Conservation (phyloP, 2,113 vertebrate genomes). For the Tapirus terrestris region DNA sequence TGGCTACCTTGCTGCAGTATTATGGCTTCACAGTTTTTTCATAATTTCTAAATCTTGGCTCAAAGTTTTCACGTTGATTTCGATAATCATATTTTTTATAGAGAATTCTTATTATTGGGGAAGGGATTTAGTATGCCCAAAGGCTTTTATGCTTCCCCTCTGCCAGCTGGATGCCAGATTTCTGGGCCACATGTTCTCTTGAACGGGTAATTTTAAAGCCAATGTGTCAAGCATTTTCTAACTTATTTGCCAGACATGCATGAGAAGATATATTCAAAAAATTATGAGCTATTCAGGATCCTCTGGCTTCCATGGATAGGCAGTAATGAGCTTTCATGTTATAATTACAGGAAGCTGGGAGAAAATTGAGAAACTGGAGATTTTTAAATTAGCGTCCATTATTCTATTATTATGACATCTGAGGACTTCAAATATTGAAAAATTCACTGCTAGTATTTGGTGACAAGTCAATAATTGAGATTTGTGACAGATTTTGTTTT, state of each 20-base stretch:
- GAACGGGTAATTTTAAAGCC: conserved; percentile 51
- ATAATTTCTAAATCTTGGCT: conserved; percentile 52
- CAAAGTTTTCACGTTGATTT: conserved; percentile 63
- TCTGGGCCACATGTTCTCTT: conserved; percentile 59
- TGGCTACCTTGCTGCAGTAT: not conserved
- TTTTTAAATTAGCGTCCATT: conserved; percentile 39
- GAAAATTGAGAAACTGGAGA: conserved; percentile 61
- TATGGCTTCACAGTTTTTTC: not conserved
- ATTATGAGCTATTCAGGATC: conserved; percentile 61
- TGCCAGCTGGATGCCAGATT: conserved; percentile 56
- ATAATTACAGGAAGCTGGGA: conserved; percentile 54
- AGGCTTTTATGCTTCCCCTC: conserved; percentile 45
- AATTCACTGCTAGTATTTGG: conserved; percentile 65
- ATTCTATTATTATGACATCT: conserved; percentile 52
- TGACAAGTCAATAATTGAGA: conserved; percentile 50
- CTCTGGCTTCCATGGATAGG: not conserved
- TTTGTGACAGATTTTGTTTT: conserved; percentile 39
- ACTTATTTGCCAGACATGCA: conserved; percentile 41
- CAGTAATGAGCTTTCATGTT: conserved; percentile 14
- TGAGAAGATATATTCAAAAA: not conserved
- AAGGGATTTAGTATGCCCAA: conserved; percentile 48
- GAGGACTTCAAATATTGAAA: conserved; percentile 70
- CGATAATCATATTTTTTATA: conserved; percentile 19
- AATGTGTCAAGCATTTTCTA: conserved; percentile 53
- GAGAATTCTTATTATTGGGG: conserved; percentile 18